Evolutionary conservation across 2,113 vertebrate species (phyloP).

Genomic region (Cichladusa arquata): DNA sequence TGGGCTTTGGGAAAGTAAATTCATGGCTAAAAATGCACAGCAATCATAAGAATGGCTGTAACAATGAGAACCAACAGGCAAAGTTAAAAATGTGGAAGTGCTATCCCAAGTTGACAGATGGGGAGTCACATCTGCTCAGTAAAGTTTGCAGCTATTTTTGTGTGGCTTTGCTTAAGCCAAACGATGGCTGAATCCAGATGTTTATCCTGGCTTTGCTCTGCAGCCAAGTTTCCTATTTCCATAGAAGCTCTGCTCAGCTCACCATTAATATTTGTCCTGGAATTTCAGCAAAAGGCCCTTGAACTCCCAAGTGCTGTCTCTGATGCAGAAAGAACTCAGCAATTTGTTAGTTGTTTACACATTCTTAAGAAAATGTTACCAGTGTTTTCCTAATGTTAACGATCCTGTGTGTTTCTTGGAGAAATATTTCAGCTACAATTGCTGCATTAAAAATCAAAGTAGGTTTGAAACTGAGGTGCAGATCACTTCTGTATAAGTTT

Average conservation of each 20-base stretch:
- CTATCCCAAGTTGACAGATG: background rate
- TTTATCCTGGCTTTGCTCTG: constrained; percentile 13
- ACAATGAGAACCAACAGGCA: background rate
- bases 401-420: background rate
- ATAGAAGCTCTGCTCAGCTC: background rate
- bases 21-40: background rate
- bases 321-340: background rate
- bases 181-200: background rate
- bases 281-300: background rate
- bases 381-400: background rate
- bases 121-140: background rate
- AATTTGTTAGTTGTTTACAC: background rate
- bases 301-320: background rate
- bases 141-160: background rate
- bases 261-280: background rate
- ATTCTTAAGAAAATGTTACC: background rate
- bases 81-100: background rate
- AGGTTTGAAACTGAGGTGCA: background rate
- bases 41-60: background rate
- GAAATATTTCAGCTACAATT: background rate
- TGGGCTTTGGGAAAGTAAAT: background rate
- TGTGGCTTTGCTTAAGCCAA: background rate
- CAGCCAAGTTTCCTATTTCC: background rate
- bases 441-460: background rate
- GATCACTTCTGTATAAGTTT: background rate